These are phyloP conservation scores for Apodemus agrarius DNA, from an alignment of 2,797 vertebrate species.

Conservation along the genomic window DNA sequence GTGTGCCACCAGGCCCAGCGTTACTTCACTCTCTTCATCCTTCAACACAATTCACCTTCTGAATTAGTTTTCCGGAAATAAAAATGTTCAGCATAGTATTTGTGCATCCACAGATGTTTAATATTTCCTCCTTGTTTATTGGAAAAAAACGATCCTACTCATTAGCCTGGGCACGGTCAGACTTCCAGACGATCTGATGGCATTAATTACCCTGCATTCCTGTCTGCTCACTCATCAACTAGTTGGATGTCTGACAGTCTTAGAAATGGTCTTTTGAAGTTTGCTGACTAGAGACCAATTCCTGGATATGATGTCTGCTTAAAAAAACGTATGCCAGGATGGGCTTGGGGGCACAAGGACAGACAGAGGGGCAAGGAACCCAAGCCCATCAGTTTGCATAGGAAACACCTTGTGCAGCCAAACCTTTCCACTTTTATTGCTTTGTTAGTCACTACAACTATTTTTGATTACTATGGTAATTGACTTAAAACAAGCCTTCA, in stretches of 20 bases:
- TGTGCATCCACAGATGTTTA: background rate
- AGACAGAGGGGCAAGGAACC: background rate
- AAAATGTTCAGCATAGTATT: background rate
- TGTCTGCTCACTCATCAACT: background rate
- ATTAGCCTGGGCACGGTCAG: background rate
- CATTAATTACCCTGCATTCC: background rate
- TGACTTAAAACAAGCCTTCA: background rate
- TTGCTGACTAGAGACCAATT: constrained; percentile 14
- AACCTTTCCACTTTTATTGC: constrained; percentile 52
- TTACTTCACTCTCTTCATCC: background rate
- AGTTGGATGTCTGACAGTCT: constrained; percentile 15
- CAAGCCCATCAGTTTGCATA: background rate
- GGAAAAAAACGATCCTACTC: background rate
- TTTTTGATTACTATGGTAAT: constrained; percentile 62
- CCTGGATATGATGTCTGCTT: background rate
- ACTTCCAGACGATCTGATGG: background rate
- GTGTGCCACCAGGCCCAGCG: background rate
- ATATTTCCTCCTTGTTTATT: background rate
- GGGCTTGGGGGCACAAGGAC: background rate
- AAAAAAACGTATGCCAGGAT: background rate
- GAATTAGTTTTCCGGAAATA: background rate
- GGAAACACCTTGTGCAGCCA: constrained; percentile 71
- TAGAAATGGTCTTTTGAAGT: constrained; percentile 9
- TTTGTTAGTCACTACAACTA: constrained; percentile 70
- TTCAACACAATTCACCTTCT: background rate